These are phyloP conservation scores for Heteronetta atricapilla DNA, from an alignment of 2,113 vertebrate genomes.

Conservation along the genomic window DNA sequence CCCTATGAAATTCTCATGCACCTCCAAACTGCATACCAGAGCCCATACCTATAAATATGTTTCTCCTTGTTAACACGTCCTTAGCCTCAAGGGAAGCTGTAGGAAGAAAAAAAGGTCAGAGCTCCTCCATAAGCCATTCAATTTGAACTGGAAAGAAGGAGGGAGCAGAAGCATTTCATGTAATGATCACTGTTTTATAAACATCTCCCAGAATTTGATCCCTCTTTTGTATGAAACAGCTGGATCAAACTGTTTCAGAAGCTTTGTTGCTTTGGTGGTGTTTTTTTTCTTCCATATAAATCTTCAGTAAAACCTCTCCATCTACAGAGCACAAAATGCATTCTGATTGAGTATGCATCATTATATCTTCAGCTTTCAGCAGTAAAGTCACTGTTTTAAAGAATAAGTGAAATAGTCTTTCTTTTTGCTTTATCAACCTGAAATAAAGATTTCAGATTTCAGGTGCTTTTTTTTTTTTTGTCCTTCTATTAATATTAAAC, in stretches of 20 bases:
- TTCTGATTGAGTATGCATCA: not conserved
- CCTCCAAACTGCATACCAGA: not conserved
- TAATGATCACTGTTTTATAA: not conserved
- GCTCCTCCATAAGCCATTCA: not conserved
- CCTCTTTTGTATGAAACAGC: not conserved
- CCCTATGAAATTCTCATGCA: not conserved
- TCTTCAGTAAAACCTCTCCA: constrained; percentile 37
- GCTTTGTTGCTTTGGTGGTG: not conserved
- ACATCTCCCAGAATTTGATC: constrained; percentile 19
- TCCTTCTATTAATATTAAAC: constrained; percentile 17
- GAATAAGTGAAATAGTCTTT: constrained; percentile 35
- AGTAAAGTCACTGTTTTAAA: constrained; percentile 36
- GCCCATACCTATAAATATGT: not conserved
- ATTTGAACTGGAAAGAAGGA: not conserved
- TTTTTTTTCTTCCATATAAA: constrained; percentile 14
- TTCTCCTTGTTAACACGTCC: not conserved
- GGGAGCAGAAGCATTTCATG: not conserved
- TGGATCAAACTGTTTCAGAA: constrained; percentile 42
- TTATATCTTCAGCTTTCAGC: constrained; percentile 6
- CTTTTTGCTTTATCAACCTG: not conserved
- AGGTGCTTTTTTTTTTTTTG: not conserved
- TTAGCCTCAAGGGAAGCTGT: not conserved
- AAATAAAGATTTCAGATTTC: not conserved
- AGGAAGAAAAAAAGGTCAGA: not conserved
- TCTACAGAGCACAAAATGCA: not conserved